Conservation (phyloP, 1,140 invertebrate genomes). For the Macrocentrus cingulum region DNA sequence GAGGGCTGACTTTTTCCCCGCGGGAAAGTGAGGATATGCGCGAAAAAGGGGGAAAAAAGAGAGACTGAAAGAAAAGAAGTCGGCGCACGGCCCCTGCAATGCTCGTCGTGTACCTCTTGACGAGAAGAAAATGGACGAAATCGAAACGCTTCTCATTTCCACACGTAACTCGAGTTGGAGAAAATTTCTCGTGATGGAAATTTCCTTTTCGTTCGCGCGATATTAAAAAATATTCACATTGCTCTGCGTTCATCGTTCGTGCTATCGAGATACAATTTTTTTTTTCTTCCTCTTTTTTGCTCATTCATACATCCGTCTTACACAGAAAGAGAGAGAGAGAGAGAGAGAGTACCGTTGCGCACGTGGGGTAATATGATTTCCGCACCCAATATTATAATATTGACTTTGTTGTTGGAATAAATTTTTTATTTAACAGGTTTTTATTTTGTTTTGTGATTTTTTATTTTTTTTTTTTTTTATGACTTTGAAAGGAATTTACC, state of each 20-base stretch:
- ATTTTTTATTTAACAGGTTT: not conserved
- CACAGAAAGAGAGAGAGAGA: no score
- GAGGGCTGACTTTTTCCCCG: not conserved
- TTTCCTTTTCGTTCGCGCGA: constrained; percentile 13
- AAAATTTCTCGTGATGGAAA: constrained; percentile 14
- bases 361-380: no score
- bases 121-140: constrained; percentile 17
- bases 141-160: constrained; percentile 18
- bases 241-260: constrained; percentile 15
- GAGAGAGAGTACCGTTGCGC: no score
- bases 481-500: constrained; percentile 10
- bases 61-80: not conserved
- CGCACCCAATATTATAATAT: no score
- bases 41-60: constrained; percentile 2
- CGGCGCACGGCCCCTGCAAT: not conserved
- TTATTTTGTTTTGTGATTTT: not conserved
- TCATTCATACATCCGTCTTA: no score
- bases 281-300: not conserved
- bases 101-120: not conserved
- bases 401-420: no score
- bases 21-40: constrained; percentile 6
- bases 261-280: not conserved
- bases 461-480: not conserved
- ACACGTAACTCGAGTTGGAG: constrained; percentile 13
- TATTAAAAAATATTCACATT: constrained; percentile 28